Evolutionary conservation across 53 echinoderm and acorn worm genomes (phyloP).

Genomic region (Mesocentrotus franciscanus): DNA sequence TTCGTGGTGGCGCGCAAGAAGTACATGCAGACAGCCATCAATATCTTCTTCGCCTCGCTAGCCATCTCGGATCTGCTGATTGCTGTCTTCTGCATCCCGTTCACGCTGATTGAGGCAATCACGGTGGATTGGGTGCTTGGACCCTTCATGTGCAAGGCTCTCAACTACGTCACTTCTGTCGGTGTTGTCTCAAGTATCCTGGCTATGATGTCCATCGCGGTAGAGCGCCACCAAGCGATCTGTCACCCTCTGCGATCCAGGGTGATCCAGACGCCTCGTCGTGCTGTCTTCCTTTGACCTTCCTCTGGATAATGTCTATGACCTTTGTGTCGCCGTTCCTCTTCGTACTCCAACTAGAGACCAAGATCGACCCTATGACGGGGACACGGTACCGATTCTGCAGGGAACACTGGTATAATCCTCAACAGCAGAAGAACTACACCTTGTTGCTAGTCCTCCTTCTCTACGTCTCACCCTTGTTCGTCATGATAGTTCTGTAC

Average conservation of each 20-base stretch:
- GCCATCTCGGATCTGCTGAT: constrained; percentile 91
- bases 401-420: constrained; percentile 75
- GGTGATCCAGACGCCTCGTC: constrained; percentile 84
- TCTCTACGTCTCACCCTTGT: constrained; percentile 84
- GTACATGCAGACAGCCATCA: constrained; percentile 90
- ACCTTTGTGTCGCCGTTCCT: constrained; percentile 81
- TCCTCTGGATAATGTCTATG: constrained; percentile 81
- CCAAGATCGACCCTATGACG: constrained; percentile 66
- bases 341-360: constrained; percentile 67
- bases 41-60: constrained; percentile 88
- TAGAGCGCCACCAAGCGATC: constrained; percentile 95
- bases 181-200: constrained; percentile 85
- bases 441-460: constrained; percentile 77
- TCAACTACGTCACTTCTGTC: constrained; percentile 88
- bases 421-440: constrained; percentile 76
- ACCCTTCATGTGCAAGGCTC: constrained; percentile 81
- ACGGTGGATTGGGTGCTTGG: constrained; percentile 92
- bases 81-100: constrained; percentile 89
- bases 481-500: constrained; percentile 81
- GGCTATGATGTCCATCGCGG: constrained; percentile 86
- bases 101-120: constrained; percentile 85
- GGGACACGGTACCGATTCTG: constrained; percentile 82
- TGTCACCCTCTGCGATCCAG: constrained; percentile 85
- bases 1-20: constrained; percentile 80
- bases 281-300: constrained; percentile 75